Percentiles rank a stretch among this genome's conserved stretches.
Evolutionary conservation across 2,797 vertebrate genomes (phyloP).

Genomic region (Mycteria americana): DNA sequence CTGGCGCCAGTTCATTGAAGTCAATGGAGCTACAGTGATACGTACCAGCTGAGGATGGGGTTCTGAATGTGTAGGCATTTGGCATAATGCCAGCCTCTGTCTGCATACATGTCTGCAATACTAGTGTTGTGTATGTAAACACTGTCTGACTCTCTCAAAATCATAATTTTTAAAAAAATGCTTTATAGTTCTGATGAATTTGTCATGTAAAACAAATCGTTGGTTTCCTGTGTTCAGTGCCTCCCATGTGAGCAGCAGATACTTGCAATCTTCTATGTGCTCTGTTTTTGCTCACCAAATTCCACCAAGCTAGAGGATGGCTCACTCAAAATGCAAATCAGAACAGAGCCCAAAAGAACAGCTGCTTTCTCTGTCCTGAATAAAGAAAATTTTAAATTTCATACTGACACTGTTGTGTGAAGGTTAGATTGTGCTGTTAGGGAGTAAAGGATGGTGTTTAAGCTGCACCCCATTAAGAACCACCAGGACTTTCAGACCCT

Average conservation of each 20-base stretch:
- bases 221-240: slow-evolving; percentile 53
- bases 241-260: background rate
- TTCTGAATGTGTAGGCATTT: slow-evolving; percentile 8
- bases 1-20: slow-evolving; percentile 36
- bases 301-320: slow-evolving; percentile 1
- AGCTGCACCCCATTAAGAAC: background rate
- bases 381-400: background rate
- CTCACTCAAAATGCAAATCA: background rate
- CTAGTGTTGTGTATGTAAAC: slow-evolving; percentile 63
- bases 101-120: slow-evolving; percentile 9
- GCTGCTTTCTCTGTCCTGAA: background rate
- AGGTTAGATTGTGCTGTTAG: background rate
- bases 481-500: background rate
- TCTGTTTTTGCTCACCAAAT: slow-evolving; percentile 18
- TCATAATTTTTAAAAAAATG: background rate
- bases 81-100: slow-evolving; percentile 39
- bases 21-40: slow-evolving; percentile 48
- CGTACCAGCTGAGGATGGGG: slow-evolving; percentile 11
- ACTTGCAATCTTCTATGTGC: background rate
- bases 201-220: slow-evolving; percentile 51
- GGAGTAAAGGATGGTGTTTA: background rate
- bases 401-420: background rate
- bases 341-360: background rate
- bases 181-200: slow-evolving; percentile 37
- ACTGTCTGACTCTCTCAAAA: slow-evolving; percentile 59